Base-by-base conservation (phyloP, 2,888 invertebrate genomes). In the Oligia latruncula region DNA sequence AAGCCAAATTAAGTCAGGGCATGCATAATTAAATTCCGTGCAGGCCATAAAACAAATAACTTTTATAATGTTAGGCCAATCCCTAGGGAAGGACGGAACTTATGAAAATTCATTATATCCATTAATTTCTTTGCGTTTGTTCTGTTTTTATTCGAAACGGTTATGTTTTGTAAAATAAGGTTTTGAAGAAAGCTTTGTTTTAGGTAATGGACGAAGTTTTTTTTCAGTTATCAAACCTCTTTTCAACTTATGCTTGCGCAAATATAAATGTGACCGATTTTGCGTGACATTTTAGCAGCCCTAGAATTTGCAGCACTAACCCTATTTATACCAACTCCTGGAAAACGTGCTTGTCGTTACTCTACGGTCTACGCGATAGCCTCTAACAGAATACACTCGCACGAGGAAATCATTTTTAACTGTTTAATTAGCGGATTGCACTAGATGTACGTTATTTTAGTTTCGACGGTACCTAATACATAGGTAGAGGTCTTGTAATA, bases 21-120 rank as follows among this genome's bases (percentile, higher is more conserved):
- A 40, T 81, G 55, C 23, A 40, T 81, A 84, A 87, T 85, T 75
- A 77, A 74, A 79, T 84, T 86, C 23, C 62, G 29, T 78, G 84
- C 74, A 68, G 46, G 55, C 78, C 23, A 70, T 70, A 55, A 65
- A 67, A 70, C 74, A 83, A 73, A 72, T 65, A 83, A 75, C 58
- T 71, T 82, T 78, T 77, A 68, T 82, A 82, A 86, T 82, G 67
- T 86, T 67, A 72, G 67, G 49, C 62, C 55, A 52, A 29, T 71
- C 79, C 65, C 40, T 58, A 23, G 43, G 46, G 78, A 49, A 70
- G 43, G 46, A n/a, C 60, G 67, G 74, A 72, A 83, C 71, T 83
- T 86, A 86, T 84, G 78, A 72, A 86, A 86, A 86, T 83, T 84
- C 84, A 83, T 73, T 73, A 72, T 62, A 58, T 62, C 20, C 74